Evolutionary conservation across 2,888 invertebrate genomes (phyloP), one percentile per base, ranked within the genome.

Genomic region (Syrphus vitripennis): DNA sequence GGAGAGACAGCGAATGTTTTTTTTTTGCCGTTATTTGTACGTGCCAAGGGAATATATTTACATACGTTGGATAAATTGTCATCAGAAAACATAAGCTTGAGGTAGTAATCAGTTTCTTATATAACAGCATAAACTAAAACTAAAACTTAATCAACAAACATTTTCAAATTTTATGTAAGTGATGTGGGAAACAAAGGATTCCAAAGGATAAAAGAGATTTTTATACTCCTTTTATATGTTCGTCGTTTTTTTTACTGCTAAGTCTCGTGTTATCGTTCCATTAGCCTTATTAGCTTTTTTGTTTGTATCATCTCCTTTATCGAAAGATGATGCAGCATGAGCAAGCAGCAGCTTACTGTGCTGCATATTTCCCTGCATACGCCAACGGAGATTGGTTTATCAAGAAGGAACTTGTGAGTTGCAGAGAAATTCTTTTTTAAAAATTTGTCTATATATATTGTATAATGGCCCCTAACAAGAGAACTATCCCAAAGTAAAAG

Each of bases 251-350:
- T 19, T 4, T 45, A 59, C 71, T 72, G 76, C 71, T 42, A 81
- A 84, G 55, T 76, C 81, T 21, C 76, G 59, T 67, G n/a, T 84
- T 42, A 26, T 75, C 2, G 63, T 70, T 63, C 70, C 72, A 80
- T 26, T 74, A 50, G 59, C 71, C 2, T 67, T 81, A 4, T 14
- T 4, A 21, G 31, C 57, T n/a, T 53, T 80, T 53, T 59, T 71
- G 67, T 45, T 81, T 16, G 75, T 69, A 10, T 83, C 45, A 48
- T 45, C 45, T 3, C 19, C 45, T 0, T 45, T 31, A 1, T 31
- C 31, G 31, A 7, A 5, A 31, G 9, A 7, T n/a, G n/a, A n/a
- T n/a, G n/a, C n/a, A n/a, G n/a, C n/a, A n/a, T n/a, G n/a, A n/a
- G n/a, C n/a, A n/a, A n/a, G 40, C n/a, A 5, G 69, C 69, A 40